Evolutionary conservation across 2,797 vertebrate species (phyloP), one percentile per base, ranked within the genome.

Genomic region (Rhinella marina): DNA sequence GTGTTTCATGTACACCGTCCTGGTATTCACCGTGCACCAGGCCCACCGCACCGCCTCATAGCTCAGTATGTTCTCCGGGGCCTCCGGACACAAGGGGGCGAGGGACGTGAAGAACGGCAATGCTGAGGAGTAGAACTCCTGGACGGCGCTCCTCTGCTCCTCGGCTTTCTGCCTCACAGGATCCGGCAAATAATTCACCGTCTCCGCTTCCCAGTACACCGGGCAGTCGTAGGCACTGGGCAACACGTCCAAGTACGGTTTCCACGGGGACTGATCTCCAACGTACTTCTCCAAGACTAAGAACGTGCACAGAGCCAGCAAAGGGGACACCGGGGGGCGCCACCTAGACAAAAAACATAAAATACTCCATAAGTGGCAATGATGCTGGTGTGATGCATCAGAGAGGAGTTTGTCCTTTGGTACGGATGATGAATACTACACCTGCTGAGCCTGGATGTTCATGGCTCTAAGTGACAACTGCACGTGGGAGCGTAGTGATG

Each of bases 11-110:
- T 97, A 99, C 90, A 99, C 94, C 0, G 97, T 97, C 87, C 98
- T 96, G 1, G 98, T 99, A 92, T 99, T 99, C 77, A 99, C 73
- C 0, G 97, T 97, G 87, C 97, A 99, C 98, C 98, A 99, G 7
- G 98, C 98, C 98, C 98, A 99, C 84, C 91, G 66, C 66, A 99
- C 19, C 21, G 97, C 96, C 3, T 94, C 91, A 83, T 94, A 95
- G 23, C 93, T 96, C 91, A 99, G 95, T 90, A 99, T 75, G 1
- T 88, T 88, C 23, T 92, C 94, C 3, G 92, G 91, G 0, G 92
- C 90, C 88, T 93, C 92, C 0, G 48, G 90, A 92, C 98, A 97
- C 80, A 98, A 85, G n/a, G 97, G 95, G 92, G 97, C 97, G 89
- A 99, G 93, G 1, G 95, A 96, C 68, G 91, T 93, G 91, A 98